These are phyloP conservation scores for Ichneumoninae sp. DNA, from an alignment of 2,888 invertebrate genomes.

Conservation along the genomic window DNA sequence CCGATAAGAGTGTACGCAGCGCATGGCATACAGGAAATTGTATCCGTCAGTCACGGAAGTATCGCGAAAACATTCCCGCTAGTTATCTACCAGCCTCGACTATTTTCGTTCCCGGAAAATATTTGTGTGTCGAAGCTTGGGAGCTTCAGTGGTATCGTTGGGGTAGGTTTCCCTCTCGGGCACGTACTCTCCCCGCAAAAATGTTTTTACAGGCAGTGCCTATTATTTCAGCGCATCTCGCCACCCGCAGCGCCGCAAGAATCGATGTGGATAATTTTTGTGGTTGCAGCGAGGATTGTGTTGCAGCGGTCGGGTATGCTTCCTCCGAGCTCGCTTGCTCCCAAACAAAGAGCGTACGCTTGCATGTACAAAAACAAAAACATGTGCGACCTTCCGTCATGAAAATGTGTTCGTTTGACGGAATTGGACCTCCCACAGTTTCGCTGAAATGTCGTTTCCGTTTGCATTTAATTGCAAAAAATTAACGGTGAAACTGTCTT, in stretches of 20 bases:
- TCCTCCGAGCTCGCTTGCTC: slow-evolving; percentile 67
- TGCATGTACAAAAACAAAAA: slow-evolving; percentile 24
- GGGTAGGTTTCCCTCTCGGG: slow-evolving; percentile 42
- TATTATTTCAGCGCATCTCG: slow-evolving; percentile 73
- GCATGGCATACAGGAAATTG: slow-evolving; percentile 27
- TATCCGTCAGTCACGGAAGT: slow-evolving; percentile 36
- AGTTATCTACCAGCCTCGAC: slow-evolving; percentile 8
- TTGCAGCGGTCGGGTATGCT: slow-evolving; percentile 58
- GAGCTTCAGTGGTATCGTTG: slow-evolving; percentile 44
- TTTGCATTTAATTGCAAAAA: slow-evolving; percentile 1
- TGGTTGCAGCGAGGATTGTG: slow-evolving; percentile 71
- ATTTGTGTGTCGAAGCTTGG: slow-evolving; percentile 38
- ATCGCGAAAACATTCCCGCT: slow-evolving; percentile 44
- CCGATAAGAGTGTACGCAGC: slow-evolving; percentile 9
- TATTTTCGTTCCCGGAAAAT: slow-evolving; percentile 57
- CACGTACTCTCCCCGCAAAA: slow-evolving; percentile 28
- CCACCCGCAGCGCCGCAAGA: slow-evolving; percentile 73
- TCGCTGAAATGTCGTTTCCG: not conserved
- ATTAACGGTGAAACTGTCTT: not conserved
- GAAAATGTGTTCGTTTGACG: not conserved
- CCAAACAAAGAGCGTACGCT: slow-evolving; percentile 71
- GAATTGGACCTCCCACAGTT: not conserved
- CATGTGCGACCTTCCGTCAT: slow-evolving; percentile 53
- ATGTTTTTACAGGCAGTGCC: slow-evolving; percentile 59
- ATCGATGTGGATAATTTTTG: slow-evolving; percentile 68